A percentile compares a stretch with the other conserved stretches of the same genome.
These are phyloP conservation scores for Watsonalla binaria DNA, from an alignment of 2,888 invertebrate genomes.

Conservation along the genomic window DNA sequence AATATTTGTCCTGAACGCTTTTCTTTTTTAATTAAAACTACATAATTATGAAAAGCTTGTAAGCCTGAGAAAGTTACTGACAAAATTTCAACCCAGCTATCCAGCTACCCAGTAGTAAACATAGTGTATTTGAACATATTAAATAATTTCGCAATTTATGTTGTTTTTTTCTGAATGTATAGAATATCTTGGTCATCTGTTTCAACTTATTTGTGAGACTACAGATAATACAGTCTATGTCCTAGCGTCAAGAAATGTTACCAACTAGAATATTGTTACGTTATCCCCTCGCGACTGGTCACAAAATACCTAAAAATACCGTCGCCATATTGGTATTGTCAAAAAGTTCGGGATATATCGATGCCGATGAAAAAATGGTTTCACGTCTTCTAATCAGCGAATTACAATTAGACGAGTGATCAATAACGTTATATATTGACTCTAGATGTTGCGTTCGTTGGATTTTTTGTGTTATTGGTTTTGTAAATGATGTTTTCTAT, in stretches of 20 bases:
- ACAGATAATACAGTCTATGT: not conserved
- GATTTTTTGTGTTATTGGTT: slow-evolving; percentile 59
- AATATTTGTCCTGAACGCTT: too few relatives aligned
- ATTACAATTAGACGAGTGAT: slow-evolving; percentile 59
- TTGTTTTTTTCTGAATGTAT: too few relatives aligned
- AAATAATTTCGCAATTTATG: too few relatives aligned
- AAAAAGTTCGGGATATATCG: slow-evolving; percentile 68
- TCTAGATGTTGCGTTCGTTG: slow-evolving; percentile 72
- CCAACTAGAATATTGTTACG: slow-evolving; percentile 46
- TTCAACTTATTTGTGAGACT: too few relatives aligned
- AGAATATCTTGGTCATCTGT: too few relatives aligned
- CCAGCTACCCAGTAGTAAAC: too few relatives aligned
- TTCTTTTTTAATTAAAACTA: too few relatives aligned
- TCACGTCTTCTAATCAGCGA: slow-evolving; percentile 54
- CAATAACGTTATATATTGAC: slow-evolving; percentile 52
- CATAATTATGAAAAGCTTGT: too few relatives aligned
- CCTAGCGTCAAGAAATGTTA: slow-evolving; percentile 26
- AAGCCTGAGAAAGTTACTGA: too few relatives aligned
- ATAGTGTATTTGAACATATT: too few relatives aligned
- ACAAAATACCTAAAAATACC: slow-evolving; percentile 75
- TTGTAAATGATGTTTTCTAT: slow-evolving; percentile 72
- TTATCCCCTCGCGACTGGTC: slow-evolving; percentile 58
- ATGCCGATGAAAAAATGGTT: slow-evolving; percentile 74
- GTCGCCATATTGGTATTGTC: slow-evolving; percentile 80
- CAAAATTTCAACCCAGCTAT: too few relatives aligned